Conservation (phyloP, 2,888 invertebrate genomes). For the Phania funesta region DNA sequence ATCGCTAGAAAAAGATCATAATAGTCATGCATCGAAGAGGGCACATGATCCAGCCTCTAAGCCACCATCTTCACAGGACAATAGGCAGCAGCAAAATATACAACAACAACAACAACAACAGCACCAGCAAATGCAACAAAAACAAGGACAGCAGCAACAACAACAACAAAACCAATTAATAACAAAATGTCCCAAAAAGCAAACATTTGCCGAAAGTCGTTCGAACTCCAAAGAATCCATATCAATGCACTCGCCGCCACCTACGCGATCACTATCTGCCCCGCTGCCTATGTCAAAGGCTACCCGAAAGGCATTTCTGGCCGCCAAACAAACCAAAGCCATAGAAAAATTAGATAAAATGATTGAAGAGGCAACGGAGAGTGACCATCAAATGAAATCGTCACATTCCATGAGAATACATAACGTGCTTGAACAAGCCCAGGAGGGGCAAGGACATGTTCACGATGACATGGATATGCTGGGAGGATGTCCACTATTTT, state of each 20-base stretch:
- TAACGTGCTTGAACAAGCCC: conserved; percentile 67
- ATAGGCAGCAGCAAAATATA: background rate
- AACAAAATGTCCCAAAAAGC: conserved; percentile 59
- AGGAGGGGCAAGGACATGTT: conserved; percentile 36
- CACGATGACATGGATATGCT: conserved; percentile 63
- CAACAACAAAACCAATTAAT: background rate
- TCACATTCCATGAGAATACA: conserved; percentile 73
- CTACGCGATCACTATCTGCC: conserved; percentile 73
- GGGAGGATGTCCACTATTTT: conserved; percentile 75
- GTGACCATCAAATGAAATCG: conserved; percentile 75
- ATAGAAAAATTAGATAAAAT: conserved; percentile 80
- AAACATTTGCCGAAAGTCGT: conserved; percentile 69
- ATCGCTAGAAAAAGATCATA: conserved; percentile 24
- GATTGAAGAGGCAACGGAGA: conserved; percentile 80
- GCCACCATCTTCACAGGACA: background rate
- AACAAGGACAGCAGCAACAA: background rate
- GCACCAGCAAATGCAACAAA: background rate
- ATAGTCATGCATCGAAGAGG: conserved; percentile 3
- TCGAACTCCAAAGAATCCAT: conserved; percentile 73
- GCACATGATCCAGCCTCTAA: background rate
- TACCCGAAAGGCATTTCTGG: conserved; percentile 77
- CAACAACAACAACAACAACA: background rate
- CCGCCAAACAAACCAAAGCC: conserved; percentile 79
- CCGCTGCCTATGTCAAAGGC: conserved; percentile 76
- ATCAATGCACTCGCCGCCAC: conserved; percentile 73